These are phyloP conservation scores for Acrobasis repandana DNA, from an alignment of 2,888 invertebrate genomes.

Conservation along the genomic window DNA sequence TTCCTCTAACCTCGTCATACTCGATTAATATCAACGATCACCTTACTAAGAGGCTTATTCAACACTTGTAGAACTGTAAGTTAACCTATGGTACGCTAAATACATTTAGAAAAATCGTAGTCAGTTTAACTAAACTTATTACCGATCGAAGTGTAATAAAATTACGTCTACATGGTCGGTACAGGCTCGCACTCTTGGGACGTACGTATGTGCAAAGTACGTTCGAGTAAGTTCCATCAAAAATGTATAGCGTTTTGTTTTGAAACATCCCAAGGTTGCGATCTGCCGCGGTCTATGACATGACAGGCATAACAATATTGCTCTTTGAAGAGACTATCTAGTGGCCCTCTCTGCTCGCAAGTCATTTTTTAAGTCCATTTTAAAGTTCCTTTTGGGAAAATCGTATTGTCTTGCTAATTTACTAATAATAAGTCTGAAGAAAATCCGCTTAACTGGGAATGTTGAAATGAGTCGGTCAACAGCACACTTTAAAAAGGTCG, in stretches of 20 bases:
- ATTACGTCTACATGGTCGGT: conserved; percentile 51
- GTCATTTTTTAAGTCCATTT: conserved; percentile 6
- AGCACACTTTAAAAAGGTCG: conserved; percentile 7
- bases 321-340: conserved; percentile 2
- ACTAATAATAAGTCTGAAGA: not conserved
- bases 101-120: conserved; percentile 64
- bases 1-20: conserved; percentile 37
- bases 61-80: conserved; percentile 55
- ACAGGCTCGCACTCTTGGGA: conserved; percentile 38
- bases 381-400: not conserved
- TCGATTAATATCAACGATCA: conserved; percentile 42
- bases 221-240: not conserved
- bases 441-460: conserved; percentile 15
- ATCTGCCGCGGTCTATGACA: conserved; percentile 19
- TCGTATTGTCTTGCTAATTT: conserved; percentile 1
- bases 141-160: conserved; percentile 57
- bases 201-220: conserved; percentile 33
- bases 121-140: conserved; percentile 66
- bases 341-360: conserved; percentile 7
- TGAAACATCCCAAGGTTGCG: conserved; percentile 20
- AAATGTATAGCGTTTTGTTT: not conserved
- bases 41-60: conserved; percentile 50
- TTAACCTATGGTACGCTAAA: conserved; percentile 70
- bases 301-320: conserved; percentile 14
- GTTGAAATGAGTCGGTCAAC: conserved; percentile 11